phyloP scores from a whole-genome alignment of 2,888 invertebrate genomes.

The Cryptosula pallasiana region DNA sequence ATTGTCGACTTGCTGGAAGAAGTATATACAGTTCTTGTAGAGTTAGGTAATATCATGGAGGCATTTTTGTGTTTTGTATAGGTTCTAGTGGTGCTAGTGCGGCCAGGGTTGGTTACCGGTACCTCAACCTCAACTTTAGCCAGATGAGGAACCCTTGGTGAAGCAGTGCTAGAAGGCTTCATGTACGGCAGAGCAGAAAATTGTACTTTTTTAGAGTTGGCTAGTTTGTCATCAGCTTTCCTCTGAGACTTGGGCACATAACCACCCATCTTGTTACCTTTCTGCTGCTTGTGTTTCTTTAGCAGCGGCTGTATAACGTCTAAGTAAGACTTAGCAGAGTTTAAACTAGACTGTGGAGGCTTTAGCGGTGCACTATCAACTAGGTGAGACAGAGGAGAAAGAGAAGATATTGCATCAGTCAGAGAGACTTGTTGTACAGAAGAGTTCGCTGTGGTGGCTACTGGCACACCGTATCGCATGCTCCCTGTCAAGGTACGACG shows the following conservation, averaged over 20 bases:
- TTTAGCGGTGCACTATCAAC: too few relatives aligned
- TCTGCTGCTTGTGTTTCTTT: constrained; percentile 11
- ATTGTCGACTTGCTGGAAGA: neutral
- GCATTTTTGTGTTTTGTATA: neutral
- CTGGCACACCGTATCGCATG: too few relatives aligned
- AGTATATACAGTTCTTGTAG: too few relatives aligned
- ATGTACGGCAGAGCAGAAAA: neutral
- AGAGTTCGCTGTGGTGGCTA: too few relatives aligned
- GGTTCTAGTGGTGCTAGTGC: neutral
- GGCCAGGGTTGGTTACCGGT: neutral
- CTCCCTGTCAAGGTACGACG: too few relatives aligned
- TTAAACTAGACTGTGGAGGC: too few relatives aligned
- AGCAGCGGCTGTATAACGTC: constrained; percentile 22
- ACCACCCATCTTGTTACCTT: neutral
- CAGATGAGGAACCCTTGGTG: neutral
- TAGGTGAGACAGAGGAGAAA: too few relatives aligned
- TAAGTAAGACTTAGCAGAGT: constrained; percentile 24
- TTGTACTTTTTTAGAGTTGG: neutral
- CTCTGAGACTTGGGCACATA: constrained; percentile 17
- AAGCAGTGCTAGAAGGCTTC: neutral
- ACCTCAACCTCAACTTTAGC: neutral
- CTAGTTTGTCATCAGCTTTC: neutral
- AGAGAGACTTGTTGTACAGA: too few relatives aligned
- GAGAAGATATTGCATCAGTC: too few relatives aligned
- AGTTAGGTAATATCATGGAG: too few relatives aligned